Percentiles rank a stretch among this genome's conserved stretches.
phyloP scores from a whole-genome alignment of 2,888 invertebrate species.

The Xanthorhoe spadicearia region DNA sequence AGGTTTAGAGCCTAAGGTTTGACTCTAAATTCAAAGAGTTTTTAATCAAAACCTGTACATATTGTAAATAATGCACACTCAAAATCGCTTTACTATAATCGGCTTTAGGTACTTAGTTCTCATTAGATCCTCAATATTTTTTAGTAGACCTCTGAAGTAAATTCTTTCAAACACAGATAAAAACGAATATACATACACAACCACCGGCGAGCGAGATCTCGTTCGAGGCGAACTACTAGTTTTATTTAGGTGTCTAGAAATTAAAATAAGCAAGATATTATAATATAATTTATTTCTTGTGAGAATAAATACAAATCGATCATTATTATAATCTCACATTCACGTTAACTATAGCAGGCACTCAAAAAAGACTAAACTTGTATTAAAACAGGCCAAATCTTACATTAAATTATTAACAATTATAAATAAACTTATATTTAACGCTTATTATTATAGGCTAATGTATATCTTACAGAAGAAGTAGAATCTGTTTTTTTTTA shows the following conservation, averaged over 20 bases:
- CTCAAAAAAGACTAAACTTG: constrained; percentile 58
- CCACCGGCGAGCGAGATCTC: too few relatives aligned
- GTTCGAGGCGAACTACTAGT: too few relatives aligned
- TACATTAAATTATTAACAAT: constrained; percentile 52
- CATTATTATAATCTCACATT: constrained; percentile 53
- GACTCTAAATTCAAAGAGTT: too few relatives aligned
- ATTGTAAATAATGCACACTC: too few relatives aligned
- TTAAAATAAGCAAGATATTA: constrained; percentile 25
- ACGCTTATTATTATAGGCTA: constrained; percentile 48
- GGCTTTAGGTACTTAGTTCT: too few relatives aligned
- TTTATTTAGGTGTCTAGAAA: background rate
- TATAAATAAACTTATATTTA: constrained; percentile 59
- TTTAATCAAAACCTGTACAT: too few relatives aligned
- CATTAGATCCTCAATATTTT: too few relatives aligned
- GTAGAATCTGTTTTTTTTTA: constrained; percentile 30
- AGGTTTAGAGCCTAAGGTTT: too few relatives aligned
- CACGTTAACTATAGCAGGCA: constrained; percentile 59
- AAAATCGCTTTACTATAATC: too few relatives aligned
- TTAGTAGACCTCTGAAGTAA: too few relatives aligned
- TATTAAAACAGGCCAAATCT: constrained; percentile 36
- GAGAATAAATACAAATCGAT: constrained; percentile 49
- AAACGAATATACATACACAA: too few relatives aligned
- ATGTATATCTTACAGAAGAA: constrained; percentile 42
- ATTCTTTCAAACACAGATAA: too few relatives aligned
- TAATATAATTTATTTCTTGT: constrained; percentile 56